Conservation (phyloP, 2,888 invertebrate species). For the Euzophera pinguis region DNA sequence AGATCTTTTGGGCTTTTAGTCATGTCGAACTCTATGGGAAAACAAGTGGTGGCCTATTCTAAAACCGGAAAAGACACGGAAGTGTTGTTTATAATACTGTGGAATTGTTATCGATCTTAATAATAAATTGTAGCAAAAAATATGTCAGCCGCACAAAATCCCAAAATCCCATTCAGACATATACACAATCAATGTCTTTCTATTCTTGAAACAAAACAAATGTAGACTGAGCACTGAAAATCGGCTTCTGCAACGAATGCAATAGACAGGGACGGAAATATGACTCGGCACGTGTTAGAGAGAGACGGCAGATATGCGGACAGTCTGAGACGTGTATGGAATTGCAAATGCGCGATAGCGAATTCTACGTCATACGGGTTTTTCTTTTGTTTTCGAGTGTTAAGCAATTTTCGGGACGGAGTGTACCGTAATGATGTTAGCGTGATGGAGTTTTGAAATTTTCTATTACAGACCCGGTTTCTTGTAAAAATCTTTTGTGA, state of each 20-base stretch:
- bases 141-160: constrained; percentile 4
- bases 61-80: too few species aligned
- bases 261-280: constrained; percentile 8
- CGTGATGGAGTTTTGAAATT: background rate
- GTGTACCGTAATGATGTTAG: constrained; percentile 6
- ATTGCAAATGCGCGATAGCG: constrained; percentile 55
- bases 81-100: too few species aligned
- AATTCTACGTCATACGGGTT: constrained; percentile 12
- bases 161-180: constrained; percentile 10
- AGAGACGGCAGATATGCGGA: constrained; percentile 57
- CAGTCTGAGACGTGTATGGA: constrained; percentile 60
- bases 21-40: too few species aligned
- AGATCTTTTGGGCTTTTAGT: too few species aligned
- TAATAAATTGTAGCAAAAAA: background rate
- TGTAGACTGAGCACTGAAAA: constrained; percentile 6
- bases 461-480: too few species aligned
- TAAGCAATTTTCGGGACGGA: constrained; percentile 16
- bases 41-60: too few species aligned
- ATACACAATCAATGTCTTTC: constrained; percentile 9
- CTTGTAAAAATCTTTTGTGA: too few species aligned
- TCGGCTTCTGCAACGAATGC: constrained; percentile 14
- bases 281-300: constrained; percentile 20
- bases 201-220: constrained; percentile 13
- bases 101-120: too few species aligned
- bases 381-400: constrained; percentile 17